These are phyloP conservation scores for Ferdinandea cuprea DNA, from an alignment of 2,888 invertebrate genomes.

Conservation along the genomic window DNA sequence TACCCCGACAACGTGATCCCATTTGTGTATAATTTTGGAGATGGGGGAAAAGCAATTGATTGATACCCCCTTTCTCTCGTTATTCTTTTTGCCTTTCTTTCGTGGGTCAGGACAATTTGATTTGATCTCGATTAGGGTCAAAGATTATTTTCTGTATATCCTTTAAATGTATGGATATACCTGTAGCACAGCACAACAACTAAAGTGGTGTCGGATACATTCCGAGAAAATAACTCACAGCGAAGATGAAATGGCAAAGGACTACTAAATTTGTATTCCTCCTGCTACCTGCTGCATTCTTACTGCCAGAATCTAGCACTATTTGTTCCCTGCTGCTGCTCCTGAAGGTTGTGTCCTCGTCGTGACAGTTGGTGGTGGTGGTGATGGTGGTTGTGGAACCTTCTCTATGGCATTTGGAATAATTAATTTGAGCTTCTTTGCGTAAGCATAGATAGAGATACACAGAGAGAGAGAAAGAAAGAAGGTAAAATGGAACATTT, in stretches of 20 bases:
- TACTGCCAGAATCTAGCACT: slow-evolving; percentile 23
- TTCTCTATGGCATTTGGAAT: slow-evolving; percentile 52
- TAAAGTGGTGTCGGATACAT: background rate
- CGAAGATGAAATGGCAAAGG: slow-evolving; percentile 20
- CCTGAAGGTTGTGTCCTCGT: background rate
- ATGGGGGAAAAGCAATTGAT: slow-evolving; percentile 37
- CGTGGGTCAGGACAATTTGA: slow-evolving; percentile 43
- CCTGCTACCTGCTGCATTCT: slow-evolving; percentile 46
- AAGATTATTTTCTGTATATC: background rate
- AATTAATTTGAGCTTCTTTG: slow-evolving; percentile 54
- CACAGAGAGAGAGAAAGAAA: no score
- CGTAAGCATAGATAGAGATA: slow-evolving; percentile 8
- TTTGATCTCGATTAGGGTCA: slow-evolving; percentile 46
- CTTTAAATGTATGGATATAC: background rate
- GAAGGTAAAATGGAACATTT: slow-evolving; percentile 24
- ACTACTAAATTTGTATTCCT: slow-evolving; percentile 36
- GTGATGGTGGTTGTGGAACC: slow-evolving; percentile 10
- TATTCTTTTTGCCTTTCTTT: background rate
- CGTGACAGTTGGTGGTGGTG: background rate
- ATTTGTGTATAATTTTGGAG: slow-evolving; percentile 13
- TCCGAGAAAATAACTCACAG: slow-evolving; percentile 9
- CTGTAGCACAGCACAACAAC: slow-evolving; percentile 6
- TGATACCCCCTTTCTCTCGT: slow-evolving; percentile 6
- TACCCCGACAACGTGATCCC: background rate
- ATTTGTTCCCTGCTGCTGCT: background rate